phyloP scores from a whole-genome alignment of 2,888 invertebrate genomes.

The Amphipoea lucens region DNA sequence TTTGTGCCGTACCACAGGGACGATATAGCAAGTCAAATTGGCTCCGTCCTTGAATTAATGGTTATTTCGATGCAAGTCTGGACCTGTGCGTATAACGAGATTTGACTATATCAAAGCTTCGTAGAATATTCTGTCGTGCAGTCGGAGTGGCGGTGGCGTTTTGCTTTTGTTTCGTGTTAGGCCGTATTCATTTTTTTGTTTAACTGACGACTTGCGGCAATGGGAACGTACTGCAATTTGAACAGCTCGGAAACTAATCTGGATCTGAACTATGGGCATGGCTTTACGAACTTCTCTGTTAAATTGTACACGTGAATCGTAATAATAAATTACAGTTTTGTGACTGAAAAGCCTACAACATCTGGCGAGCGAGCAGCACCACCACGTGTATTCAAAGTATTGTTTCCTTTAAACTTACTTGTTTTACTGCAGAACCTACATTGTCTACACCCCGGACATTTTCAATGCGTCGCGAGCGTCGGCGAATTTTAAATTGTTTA shows the following conservation, averaged over 20 bases:
- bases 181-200: constrained; percentile 1
- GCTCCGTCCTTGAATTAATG: constrained; percentile 64
- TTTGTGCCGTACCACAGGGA: constrained; percentile 63
- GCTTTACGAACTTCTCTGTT: background rate
- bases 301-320: background rate
- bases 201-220: background rate
- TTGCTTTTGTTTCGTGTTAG: constrained; percentile 22
- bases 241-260: background rate
- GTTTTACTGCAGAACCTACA: constrained; percentile 50
- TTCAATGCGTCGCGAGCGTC: constrained; percentile 57
- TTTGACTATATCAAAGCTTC: constrained; percentile 57
- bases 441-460: constrained; percentile 37
- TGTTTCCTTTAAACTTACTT: constrained; percentile 19
- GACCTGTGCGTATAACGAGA: constrained; percentile 53
- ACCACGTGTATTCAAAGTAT: constrained; percentile 15
- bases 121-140: constrained; percentile 41
- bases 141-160: background rate
- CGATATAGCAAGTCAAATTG: constrained; percentile 65
- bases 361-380: constrained; percentile 15
- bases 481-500: constrained; percentile 68
- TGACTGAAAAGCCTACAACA: constrained; percentile 9
- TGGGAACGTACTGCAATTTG: constrained; percentile 6
- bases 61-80: constrained; percentile 58
- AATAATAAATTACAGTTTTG: background rate
- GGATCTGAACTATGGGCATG: background rate